A percentile compares a stretch with the other conserved stretches of the same genome.
Conservation (phyloP, 2,888 invertebrate genomes). For the Matsumyia berberina region DNA sequence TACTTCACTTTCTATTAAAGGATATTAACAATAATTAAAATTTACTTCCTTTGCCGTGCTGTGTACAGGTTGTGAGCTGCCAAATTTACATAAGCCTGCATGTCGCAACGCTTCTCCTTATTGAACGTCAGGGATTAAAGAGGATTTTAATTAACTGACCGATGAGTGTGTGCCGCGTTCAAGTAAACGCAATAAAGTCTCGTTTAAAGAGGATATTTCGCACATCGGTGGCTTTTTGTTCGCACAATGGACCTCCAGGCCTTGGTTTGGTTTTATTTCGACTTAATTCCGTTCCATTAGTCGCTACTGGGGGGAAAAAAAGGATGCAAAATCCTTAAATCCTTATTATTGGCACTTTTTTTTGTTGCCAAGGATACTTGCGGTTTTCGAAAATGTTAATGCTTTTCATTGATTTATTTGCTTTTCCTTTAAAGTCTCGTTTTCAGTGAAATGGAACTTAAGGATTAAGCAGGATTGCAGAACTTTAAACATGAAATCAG, state of each 20-base stretch:
- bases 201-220: constrained; percentile 42
- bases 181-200: constrained; percentile 51
- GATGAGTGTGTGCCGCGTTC: constrained; percentile 17
- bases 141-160: constrained; percentile 58
- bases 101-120: constrained; percentile 1
- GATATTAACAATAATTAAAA: constrained; percentile 30
- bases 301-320: constrained; percentile 5
- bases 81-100: constrained; percentile 31
- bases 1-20: constrained; percentile 29
- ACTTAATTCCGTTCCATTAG: constrained; percentile 44
- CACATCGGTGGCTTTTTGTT: constrained; percentile 20
- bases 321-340: constrained; percentile 18
- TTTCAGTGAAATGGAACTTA: neutral
- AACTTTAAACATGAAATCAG: neutral
- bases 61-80: constrained; percentile 1
- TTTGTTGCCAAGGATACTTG: neutral
- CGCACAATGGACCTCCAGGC: neutral
- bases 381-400: neutral
- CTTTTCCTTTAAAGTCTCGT: neutral
- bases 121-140: constrained; percentile 53
- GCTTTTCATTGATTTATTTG: neutral
- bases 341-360: constrained; percentile 15
- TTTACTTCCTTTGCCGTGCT: constrained; percentile 14
- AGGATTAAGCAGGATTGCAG: neutral
- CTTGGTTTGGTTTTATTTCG: neutral